phyloP scores from a whole-genome alignment of 53 echinoderm and acorn worm genomes.

The Apostichopus leukothele region DNA sequence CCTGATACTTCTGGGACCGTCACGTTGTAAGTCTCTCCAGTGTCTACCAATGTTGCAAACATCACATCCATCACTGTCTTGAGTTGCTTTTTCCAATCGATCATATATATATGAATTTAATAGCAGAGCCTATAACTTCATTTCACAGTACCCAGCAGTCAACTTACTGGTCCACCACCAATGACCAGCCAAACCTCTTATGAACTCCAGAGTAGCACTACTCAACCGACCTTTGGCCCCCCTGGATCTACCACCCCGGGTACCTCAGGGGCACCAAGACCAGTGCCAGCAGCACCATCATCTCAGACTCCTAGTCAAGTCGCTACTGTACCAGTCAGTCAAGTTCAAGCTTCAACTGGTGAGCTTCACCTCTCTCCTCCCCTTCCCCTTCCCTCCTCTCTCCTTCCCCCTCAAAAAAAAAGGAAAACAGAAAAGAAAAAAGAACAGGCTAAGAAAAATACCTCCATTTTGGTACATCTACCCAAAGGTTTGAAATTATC shows the following conservation, averaged over 20 bases:
- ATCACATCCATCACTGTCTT: too few species aligned
- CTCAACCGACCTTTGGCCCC: slow-evolving; percentile 23
- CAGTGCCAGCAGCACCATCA: slow-evolving; percentile 31
- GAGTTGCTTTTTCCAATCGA: too few species aligned
- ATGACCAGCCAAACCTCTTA: slow-evolving; percentile 28
- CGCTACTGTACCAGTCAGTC: slow-evolving; percentile 44
- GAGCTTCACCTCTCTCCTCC: not conserved
- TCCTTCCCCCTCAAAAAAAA: too few species aligned
- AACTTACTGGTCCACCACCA: slow-evolving; percentile 29
- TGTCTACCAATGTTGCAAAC: too few species aligned
- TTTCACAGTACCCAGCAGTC: slow-evolving; percentile 10
- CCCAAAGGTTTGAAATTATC: too few species aligned
- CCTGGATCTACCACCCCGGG: slow-evolving; percentile 28
- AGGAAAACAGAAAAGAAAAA: too few species aligned
- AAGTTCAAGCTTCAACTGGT: slow-evolving; percentile 42
- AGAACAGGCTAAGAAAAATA: too few species aligned
- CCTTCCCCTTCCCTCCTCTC: too few species aligned
- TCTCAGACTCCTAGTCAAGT: slow-evolving; percentile 44
- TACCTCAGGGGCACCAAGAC: slow-evolving; percentile 43
- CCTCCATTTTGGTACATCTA: too few species aligned
- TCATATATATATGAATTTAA: too few species aligned
- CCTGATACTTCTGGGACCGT: too few species aligned
- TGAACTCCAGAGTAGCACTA: slow-evolving; percentile 35
- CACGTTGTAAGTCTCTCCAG: too few species aligned
- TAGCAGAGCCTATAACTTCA: not conserved